phyloP scores from a whole-genome alignment of 53 echinoderm and acorn worm species.

The Antedon mediterranea region DNA sequence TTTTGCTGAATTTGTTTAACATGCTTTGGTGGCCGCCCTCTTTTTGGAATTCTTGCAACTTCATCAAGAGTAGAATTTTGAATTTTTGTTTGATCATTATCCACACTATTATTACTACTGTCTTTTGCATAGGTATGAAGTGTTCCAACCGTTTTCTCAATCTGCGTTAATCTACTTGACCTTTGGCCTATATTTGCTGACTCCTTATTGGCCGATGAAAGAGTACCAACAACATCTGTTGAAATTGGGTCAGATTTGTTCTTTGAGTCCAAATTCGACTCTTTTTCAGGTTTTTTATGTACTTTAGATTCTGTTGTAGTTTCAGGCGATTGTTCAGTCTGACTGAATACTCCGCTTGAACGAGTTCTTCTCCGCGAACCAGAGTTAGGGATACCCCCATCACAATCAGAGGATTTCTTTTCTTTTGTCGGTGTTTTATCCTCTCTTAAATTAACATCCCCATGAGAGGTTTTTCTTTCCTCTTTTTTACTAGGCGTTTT shows the following conservation, averaged over 20 bases:
- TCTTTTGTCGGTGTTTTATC: background rate
- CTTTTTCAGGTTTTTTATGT: background rate
- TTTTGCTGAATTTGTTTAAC: background rate
- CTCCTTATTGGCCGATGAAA: background rate
- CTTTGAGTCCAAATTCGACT: background rate
- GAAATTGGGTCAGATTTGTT: background rate
- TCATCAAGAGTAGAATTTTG: background rate
- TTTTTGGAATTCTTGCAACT: background rate
- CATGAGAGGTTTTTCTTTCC: background rate
- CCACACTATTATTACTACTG: background rate
- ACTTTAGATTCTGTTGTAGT: background rate
- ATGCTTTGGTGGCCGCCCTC: background rate
- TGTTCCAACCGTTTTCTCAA: background rate
- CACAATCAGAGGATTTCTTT: background rate
- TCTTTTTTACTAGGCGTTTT: background rate
- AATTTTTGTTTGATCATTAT: background rate
- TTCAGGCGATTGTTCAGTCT: background rate
- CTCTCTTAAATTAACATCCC: background rate
- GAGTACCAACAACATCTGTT: background rate
- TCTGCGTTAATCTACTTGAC: background rate
- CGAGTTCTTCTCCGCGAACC: background rate
- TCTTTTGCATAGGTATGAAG: background rate
- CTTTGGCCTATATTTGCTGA: background rate
- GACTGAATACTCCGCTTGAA: background rate
- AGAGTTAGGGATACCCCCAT: background rate